These are phyloP conservation scores for Atethmia centrago DNA, from an alignment of 2,888 invertebrate species.

Conservation along the genomic window DNA sequence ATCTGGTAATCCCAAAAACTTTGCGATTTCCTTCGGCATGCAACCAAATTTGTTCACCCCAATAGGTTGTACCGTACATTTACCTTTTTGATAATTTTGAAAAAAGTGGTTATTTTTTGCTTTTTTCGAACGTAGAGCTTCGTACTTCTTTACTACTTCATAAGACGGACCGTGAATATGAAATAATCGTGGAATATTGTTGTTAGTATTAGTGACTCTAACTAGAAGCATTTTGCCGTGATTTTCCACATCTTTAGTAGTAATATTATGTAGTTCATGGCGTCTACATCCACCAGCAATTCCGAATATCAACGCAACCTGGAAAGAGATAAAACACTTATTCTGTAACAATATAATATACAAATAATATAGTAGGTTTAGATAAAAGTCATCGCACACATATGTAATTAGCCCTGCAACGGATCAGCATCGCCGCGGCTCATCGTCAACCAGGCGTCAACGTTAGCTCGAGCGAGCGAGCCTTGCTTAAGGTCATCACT, in stretches of 20 bases:
- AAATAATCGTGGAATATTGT: conserved; percentile 1
- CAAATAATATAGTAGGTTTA: neutral
- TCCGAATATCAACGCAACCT: conserved; percentile 41
- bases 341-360: neutral
- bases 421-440: no score
- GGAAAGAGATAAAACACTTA: neutral
- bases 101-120: conserved; percentile 9
- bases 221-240: conserved; percentile 23
- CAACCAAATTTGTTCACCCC: conserved; percentile 22
- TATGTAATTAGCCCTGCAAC: neutral
- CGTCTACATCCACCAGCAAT: conserved; percentile 29
- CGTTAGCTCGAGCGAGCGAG: no score
- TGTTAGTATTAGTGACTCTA: conserved; percentile 3
- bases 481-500: no score
- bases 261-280: conserved; percentile 22
- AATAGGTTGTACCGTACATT: conserved; percentile 24
- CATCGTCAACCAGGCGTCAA: no score
- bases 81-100: conserved; percentile 28
- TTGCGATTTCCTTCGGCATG: conserved; percentile 38
- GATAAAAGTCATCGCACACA: neutral
- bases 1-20: conserved; percentile 21
- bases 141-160: conserved; percentile 31
- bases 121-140: conserved; percentile 10
- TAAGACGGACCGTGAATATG: conserved; percentile 16
- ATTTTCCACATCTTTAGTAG: conserved; percentile 12